A percentile compares a stretch with the other conserved stretches of the same genome.
Conservation (phyloP, 1,140 invertebrate genomes). For the Hyphantria cunea region DNA sequence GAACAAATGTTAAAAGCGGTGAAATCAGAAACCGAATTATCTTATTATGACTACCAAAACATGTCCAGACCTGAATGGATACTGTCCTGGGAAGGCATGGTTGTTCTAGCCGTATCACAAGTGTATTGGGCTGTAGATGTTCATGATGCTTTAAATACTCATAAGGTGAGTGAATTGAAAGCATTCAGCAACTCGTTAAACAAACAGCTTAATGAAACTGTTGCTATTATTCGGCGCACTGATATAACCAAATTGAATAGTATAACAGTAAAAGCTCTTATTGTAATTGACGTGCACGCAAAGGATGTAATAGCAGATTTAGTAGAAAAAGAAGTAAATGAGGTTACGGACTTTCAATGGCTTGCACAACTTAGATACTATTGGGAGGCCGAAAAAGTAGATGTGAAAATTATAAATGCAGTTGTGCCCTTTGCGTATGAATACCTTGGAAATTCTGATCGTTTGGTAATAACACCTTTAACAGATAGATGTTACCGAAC, state of each 20-base stretch:
- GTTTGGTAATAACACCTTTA: conserved; percentile 92
- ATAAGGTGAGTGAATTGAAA: conserved; percentile 80
- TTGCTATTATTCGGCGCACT: conserved; percentile 83
- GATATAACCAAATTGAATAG: conserved; percentile 84
- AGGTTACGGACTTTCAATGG: conserved; percentile 95
- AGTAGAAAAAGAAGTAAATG: conserved; percentile 85
- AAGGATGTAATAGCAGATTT: conserved; percentile 93
- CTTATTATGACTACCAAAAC: conserved; percentile 87
- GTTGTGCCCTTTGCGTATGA: conserved; percentile 94
- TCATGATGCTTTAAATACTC: conserved; percentile 85
- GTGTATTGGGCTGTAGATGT: conserved; percentile 94
- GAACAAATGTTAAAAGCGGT: conserved; percentile 91
- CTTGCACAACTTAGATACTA: conserved; percentile 95
- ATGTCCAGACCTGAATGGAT: conserved; percentile 89
- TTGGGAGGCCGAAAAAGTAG: conserved; percentile 90
- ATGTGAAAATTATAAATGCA: conserved; percentile 94
- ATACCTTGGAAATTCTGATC: conserved; percentile 92
- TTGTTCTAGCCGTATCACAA: conserved; percentile 92
- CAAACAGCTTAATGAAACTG: conserved; percentile 85
- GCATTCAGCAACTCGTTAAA: conserved; percentile 81
- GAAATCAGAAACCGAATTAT: conserved; percentile 87
- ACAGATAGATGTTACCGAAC: conserved; percentile 95
- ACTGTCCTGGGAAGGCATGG: conserved; percentile 93
- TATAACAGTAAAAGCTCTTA: conserved; percentile 92
- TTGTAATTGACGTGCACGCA: conserved; percentile 96